Percentiles rank a stretch among this genome's conserved stretches.
Evolutionary conservation across 2,113 vertebrate species (phyloP).

Genomic region (Antigone vipio): DNA sequence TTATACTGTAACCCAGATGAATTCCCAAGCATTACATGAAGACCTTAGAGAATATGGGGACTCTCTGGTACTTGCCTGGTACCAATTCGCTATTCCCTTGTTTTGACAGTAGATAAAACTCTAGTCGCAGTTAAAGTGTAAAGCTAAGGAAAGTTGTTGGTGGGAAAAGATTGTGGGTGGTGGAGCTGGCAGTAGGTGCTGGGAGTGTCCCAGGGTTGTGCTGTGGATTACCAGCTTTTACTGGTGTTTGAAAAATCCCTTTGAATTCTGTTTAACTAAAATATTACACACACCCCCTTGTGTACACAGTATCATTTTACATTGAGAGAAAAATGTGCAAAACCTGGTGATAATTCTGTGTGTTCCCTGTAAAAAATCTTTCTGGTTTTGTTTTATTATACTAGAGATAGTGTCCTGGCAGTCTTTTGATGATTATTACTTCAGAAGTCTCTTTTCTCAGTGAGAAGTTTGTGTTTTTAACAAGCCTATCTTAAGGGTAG

Average conservation of each 20-base stretch:
- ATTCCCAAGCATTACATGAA: background rate
- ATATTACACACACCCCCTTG: fast-evolving
- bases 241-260: background rate
- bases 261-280: background rate
- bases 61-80: background rate
- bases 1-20: background rate
- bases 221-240: background rate
- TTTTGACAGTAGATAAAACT: background rate
- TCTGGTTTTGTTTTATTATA: background rate
- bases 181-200: background rate
- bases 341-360: background rate
- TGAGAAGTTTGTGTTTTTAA: background rate
- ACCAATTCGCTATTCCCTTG: background rate
- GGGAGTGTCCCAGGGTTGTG: background rate
- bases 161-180: background rate
- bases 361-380: background rate
- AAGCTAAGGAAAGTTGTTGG: background rate
- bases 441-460: background rate
- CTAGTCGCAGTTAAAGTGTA: background rate
- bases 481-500: background rate
- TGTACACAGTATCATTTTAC: background rate
- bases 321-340: background rate
- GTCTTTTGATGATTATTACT: background rate
- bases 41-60: no score
- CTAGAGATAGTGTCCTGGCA: background rate